Evolutionary conservation across 2,113 vertebrate species (phyloP).

Genomic region (Struthidea cinerea): DNA sequence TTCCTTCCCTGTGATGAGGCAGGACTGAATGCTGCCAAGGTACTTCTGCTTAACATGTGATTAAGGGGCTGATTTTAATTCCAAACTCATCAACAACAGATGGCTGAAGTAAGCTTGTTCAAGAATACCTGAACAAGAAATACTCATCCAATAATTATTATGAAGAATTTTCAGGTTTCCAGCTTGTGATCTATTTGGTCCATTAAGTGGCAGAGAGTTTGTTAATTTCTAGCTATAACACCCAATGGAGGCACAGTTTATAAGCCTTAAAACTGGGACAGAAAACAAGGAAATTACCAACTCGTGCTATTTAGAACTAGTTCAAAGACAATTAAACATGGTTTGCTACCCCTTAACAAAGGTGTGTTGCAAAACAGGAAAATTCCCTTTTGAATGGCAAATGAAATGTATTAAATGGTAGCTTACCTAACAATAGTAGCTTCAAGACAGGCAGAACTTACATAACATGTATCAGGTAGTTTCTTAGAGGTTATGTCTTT

Average conservation of each 20-base stretch:
- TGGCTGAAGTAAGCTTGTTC: background rate
- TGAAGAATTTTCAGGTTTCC: background rate
- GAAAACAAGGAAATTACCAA: background rate
- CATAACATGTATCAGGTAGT: background rate
- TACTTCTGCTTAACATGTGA: background rate
- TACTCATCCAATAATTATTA: background rate
- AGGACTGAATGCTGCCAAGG: background rate
- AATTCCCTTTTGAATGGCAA: slow-evolving; percentile 14
- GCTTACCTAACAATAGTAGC: background rate
- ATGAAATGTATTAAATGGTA: background rate
- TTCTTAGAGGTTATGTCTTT: background rate
- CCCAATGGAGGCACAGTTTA: background rate
- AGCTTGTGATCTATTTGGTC: background rate
- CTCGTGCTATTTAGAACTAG: background rate
- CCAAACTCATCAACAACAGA: background rate
- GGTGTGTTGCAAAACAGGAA: background rate
- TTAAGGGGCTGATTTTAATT: background rate
- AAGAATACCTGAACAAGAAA: background rate
- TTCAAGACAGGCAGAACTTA: background rate
- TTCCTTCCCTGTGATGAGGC: background rate
- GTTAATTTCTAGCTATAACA: background rate
- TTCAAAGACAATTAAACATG: background rate
- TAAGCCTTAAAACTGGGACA: background rate
- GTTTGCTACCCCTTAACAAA: background rate
- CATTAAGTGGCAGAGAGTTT: background rate